Percentiles rank a stretch among this genome's conserved stretches.
Conservation (phyloP, 23 tunicate genomes). For the Oikopleura vanhoeffeni region DNA sequence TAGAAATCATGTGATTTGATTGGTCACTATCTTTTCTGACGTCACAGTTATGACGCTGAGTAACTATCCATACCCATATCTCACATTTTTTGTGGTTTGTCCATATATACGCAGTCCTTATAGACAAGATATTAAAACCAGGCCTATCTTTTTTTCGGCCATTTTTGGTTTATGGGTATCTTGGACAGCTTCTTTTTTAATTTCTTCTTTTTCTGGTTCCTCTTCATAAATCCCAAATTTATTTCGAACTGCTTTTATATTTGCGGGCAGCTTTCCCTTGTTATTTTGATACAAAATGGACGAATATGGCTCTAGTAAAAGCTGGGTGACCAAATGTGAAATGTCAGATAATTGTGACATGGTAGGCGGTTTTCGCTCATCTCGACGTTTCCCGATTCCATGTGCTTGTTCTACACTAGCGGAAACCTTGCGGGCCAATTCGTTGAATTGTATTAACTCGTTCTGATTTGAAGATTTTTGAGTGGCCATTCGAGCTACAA, state of each 20-base stretch:
- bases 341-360: background rate
- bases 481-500: background rate
- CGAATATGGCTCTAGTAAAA: background rate
- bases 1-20: too few relatives aligned
- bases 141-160: too few relatives aligned
- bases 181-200: too few relatives aligned
- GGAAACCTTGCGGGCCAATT: background rate
- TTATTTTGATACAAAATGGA: background rate
- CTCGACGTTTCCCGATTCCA: background rate
- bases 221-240: background rate
- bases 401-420: background rate
- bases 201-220: background rate
- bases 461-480: background rate
- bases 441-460: background rate
- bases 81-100: too few relatives aligned
- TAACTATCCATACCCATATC: too few relatives aligned
- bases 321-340: background rate
- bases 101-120: too few relatives aligned
- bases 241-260: background rate
- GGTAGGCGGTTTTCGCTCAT: background rate
- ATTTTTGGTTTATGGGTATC: too few relatives aligned
- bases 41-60: too few relatives aligned
- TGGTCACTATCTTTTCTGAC: too few relatives aligned
- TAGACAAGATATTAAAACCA: too few relatives aligned
- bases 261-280: background rate